These are phyloP conservation scores for Chiridota heheva DNA, from an alignment of 35 echinoderm and acorn worm genomes.

Conservation along the genomic window DNA sequence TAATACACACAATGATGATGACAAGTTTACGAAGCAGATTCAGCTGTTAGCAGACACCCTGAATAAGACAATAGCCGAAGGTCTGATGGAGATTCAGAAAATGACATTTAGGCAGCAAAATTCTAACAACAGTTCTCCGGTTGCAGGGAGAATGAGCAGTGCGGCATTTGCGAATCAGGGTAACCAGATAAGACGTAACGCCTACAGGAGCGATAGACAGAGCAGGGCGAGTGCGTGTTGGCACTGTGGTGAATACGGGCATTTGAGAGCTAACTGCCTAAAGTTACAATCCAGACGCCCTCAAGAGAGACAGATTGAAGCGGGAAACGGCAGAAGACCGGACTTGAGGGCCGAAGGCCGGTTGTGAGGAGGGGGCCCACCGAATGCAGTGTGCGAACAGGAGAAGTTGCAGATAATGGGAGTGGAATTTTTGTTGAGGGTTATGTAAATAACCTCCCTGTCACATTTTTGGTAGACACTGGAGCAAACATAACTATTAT, in stretches of 20 bases:
- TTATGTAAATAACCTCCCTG: not conserved
- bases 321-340: conserved; percentile 43
- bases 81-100: not conserved
- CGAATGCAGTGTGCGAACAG: not conserved
- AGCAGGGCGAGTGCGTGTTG: not conserved
- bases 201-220: not conserved
- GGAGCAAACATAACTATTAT: conserved; percentile 20
- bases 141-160: not conserved
- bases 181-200: not conserved
- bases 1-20: not conserved
- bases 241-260: conserved; percentile 4
- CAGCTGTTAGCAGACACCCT: not conserved
- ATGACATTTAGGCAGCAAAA: not conserved
- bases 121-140: no score
- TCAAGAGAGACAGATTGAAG: not conserved
- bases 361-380: not conserved
- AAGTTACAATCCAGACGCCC: no score
- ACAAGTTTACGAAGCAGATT: not conserved
- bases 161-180: not conserved
- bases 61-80: not conserved
- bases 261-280: not conserved
- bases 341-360: conserved; percentile 36
- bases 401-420: not conserved
- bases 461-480: conserved; percentile 46
- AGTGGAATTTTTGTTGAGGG: conserved; percentile 14